A percentile compares a stretch with the other conserved stretches of the same genome.
Conservation (phyloP, 1,140 invertebrate species). For the Tetragnatha versicolor region DNA sequence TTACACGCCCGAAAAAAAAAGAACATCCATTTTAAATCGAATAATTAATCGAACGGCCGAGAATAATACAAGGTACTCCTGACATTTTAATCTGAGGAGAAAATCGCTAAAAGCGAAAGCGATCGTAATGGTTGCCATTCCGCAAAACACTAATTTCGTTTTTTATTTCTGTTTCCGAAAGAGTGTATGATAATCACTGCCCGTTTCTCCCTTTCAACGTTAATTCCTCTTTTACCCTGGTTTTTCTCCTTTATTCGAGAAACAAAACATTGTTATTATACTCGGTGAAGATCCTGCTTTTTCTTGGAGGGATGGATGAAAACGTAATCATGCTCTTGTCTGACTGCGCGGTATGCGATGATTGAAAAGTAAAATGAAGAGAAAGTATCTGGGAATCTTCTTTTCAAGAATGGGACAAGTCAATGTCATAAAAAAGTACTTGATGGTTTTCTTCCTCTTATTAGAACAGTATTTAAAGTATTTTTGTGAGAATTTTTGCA, state of each 20-base stretch:
- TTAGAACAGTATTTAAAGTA: too few relatives aligned
- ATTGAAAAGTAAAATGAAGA: conserved; percentile 3
- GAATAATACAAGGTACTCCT: conserved; percentile 9
- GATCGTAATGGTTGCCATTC: conserved; percentile 35
- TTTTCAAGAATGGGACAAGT: too few relatives aligned
- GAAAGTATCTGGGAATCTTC: too few relatives aligned
- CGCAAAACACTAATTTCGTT: conserved; percentile 23
- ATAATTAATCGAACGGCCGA: conserved; percentile 3
- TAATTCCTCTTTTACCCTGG: neutral
- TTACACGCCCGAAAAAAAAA: too few relatives aligned
- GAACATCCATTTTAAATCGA: conserved; percentile 13
- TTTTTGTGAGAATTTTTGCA: too few relatives aligned
- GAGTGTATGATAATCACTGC: conserved; percentile 24
- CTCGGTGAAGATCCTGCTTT: neutral
- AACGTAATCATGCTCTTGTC: conserved; percentile 27
- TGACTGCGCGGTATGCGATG: neutral
- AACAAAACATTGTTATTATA: conserved; percentile 32
- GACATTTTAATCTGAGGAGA: conserved; percentile 41
- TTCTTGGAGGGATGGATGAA: neutral
- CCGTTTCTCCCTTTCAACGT: neutral
- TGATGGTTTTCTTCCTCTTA: too few relatives aligned
- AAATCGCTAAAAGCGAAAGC: conserved; percentile 26
- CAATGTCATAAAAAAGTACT: too few relatives aligned
- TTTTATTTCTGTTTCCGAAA: conserved; percentile 31
- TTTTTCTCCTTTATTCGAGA: neutral